Evolutionary conservation across 2,113 vertebrate genomes (phyloP).

Genomic region (Bettongia penicillata): DNA sequence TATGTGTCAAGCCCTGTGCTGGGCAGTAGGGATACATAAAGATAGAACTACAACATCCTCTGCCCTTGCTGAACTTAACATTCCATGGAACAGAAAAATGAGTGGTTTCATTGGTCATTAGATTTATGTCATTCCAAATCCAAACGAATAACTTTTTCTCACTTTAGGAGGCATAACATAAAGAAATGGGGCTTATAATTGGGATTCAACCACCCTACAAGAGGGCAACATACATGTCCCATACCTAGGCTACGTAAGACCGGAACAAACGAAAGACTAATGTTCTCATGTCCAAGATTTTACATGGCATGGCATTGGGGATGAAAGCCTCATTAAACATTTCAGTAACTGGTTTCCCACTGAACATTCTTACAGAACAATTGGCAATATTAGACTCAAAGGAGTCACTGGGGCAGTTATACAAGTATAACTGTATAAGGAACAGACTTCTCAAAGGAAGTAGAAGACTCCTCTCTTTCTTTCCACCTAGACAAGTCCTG

Average conservation of each 20-base stretch:
- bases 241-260: background rate
- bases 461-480: background rate
- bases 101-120: background rate
- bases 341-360: background rate
- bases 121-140: background rate
- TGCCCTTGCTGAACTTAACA: background rate
- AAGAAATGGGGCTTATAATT: background rate
- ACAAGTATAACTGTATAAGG: background rate
- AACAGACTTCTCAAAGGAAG: background rate
- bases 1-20: background rate
- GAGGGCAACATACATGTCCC: background rate
- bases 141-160: background rate
- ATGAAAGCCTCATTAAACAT: background rate
- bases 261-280: background rate
- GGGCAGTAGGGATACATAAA: background rate
- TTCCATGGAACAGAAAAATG: background rate
- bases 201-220: background rate
- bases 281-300: background rate
- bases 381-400: background rate
- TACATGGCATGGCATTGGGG: background rate
- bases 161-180: background rate
- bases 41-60: background rate
- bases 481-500: background rate
- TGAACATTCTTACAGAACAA: background rate
- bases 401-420: background rate